These are phyloP conservation scores for Cyanoderma ruficeps DNA, from an alignment of 2,113 vertebrate genomes.

Conservation along the genomic window DNA sequence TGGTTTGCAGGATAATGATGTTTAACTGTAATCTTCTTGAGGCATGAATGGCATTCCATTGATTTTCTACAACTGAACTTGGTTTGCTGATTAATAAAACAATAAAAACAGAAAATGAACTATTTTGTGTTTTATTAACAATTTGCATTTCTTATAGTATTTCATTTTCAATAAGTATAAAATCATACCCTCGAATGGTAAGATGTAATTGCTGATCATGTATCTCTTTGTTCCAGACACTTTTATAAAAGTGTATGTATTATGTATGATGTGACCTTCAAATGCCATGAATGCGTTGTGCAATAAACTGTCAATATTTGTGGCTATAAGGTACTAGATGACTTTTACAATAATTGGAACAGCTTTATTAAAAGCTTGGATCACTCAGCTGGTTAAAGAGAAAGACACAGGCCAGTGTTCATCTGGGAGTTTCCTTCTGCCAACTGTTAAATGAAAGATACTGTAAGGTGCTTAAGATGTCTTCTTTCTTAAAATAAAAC, in stretches of 20 bases:
- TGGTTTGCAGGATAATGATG: background rate
- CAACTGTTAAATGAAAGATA: constrained; percentile 83
- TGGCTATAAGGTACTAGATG: constrained; percentile 97
- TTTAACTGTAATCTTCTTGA: constrained; percentile 6
- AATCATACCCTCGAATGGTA: constrained; percentile 81
- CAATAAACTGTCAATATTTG: constrained; percentile 99
- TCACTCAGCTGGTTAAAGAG: constrained; percentile 98
- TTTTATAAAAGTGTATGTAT: constrained; percentile 93
- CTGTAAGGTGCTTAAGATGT: constrained; percentile 74
- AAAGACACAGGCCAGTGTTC: constrained; percentile 76
- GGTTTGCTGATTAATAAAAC: constrained; percentile 2
- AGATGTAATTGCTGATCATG: constrained; percentile 90
- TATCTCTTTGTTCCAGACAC: constrained; percentile 89
- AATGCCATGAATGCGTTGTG: constrained; percentile 99
- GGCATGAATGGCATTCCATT: background rate
- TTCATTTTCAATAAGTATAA: constrained; percentile 69
- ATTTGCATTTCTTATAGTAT: constrained; percentile 58
- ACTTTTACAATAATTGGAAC: constrained; percentile 99
- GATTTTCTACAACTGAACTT: background rate
- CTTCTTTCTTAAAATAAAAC: constrained; percentile 44
- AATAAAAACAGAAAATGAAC: constrained; percentile 40
- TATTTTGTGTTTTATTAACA: constrained; percentile 64
- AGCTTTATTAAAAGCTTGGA: constrained; percentile 98
- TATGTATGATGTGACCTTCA: constrained; percentile 99
- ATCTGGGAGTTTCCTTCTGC: constrained; percentile 77